Evolutionary conservation across 2,888 invertebrate species (phyloP), one percentile per base, ranked within the genome.

Genomic region (Tetragnatha montana): DNA sequence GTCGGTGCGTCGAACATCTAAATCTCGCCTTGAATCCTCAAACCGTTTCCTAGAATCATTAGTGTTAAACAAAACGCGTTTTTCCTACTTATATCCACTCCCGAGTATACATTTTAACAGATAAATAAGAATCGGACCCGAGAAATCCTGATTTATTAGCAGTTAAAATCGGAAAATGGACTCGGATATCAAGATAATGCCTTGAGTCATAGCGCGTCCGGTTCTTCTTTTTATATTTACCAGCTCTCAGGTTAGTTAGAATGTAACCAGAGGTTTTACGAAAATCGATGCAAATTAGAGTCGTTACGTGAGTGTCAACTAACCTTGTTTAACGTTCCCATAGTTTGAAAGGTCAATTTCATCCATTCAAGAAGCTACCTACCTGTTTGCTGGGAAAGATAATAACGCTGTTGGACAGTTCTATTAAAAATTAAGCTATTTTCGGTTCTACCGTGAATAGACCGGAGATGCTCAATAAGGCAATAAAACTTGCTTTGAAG

Each of bases 81-180:
- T 75, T 69, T 22, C 74, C 76, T 76, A 7, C 49, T 84, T 78
- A 47, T 87, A 70, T 78, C 21, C 49, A 50, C 81, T 68, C 75
- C 74, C 75, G 35, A 21, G 69, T 87, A 86, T 85, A 85, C 49
- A 79, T 78, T 79, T 71, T 19, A 21, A 49, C 75, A 49, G 47
- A 75, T 87, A 87, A 87, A 87, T 87, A 87, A 87, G 69, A 76
- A 84, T 75, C 21, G 49, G 70, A 51, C 49, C 73, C 35, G 8
- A 71, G 51, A 81, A 89, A 89, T 85, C 89, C 89, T 85, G 89
- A 89, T 89, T 75, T 75, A 89, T 68, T 69, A 76, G 21, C 76
- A 50, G 75, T 80, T 89, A 75, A 81, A 85, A 76, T 50, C 68
- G 70, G 70, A 78, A 81, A 50, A 35, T 50, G 14, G 35, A 49